These are phyloP conservation scores for Tragulus kanchil DNA, from an alignment of 2,113 vertebrate species.

Conservation along the genomic window DNA sequence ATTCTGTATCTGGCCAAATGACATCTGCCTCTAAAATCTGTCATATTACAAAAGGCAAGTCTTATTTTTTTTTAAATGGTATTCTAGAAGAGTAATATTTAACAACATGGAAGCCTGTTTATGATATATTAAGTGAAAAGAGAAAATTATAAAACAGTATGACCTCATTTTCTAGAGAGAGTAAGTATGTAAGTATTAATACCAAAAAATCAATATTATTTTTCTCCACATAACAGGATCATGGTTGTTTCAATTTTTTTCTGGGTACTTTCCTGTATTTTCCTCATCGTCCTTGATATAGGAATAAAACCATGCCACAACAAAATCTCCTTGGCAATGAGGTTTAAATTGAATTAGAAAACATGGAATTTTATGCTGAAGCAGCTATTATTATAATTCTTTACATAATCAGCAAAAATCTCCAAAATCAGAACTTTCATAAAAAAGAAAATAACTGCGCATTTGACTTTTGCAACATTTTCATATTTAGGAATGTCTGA, in stretches of 20 bases:
- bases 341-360: neutral
- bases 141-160: neutral
- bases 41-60: slow-evolving; percentile 25
- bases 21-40: neutral
- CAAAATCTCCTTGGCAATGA: neutral
- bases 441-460: neutral
- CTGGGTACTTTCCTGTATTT: neutral
- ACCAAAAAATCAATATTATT: slow-evolving; percentile 6
- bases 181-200: neutral
- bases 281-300: neutral
- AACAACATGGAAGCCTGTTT: neutral
- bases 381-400: neutral
- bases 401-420: slow-evolving; percentile 18
- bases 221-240: neutral
- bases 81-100: neutral
- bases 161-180: slow-evolving; percentile 36
- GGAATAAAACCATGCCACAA: neutral
- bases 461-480: slow-evolving; percentile 17
- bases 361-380: neutral
- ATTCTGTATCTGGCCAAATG: neutral
- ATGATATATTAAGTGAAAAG: neutral
- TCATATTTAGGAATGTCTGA: slow-evolving; percentile 21
- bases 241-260: neutral
- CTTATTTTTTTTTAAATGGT: neutral
- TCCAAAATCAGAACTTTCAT: slow-evolving; percentile 14